Evolutionary conservation across 2,797 vertebrate genomes (phyloP), one percentile per base, ranked within the genome.

Genomic region (Amniataba percoides): DNA sequence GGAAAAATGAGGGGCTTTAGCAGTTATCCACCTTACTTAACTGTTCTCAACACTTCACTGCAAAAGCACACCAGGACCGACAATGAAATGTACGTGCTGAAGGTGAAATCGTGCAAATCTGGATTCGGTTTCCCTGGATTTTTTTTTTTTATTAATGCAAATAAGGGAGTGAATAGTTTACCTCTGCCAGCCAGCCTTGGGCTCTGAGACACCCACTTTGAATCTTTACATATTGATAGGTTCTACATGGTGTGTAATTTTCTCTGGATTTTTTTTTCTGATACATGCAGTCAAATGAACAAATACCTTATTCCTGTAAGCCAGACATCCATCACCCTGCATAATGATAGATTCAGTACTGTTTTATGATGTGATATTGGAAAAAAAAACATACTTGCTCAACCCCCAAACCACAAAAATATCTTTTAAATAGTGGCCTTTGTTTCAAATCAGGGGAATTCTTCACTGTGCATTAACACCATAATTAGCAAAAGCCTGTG

Each of bases 401-500:
- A 45, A 57, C 59, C 39, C 73, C 68, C 7, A 55, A 70, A 58
- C 57, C 71, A 43, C 55, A 69, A 52, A 85, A 68, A 81, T 78
- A 82, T 85, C 78, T 75, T 53, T 55, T 58, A 81, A 83, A 89
- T 83, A 74, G 60, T 64, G 49, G 74, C 69, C 73, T 86, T 88
- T 86, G 75, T 89, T 83, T 73, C 21, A 92, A 92, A 91, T 73
- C 71, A 55, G 70, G 74, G 66, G 74, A 68, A 80, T 84, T 90
- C 79, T 85, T 85, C 80, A 39, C 59, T 58, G 46, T 73, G 84
- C 77, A 83, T 87, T 84, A 78, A 82, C 78, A 69, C 84, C 75
- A 77, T 92, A 91, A 94, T 92, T 90, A 92, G 86, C 73, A 72
- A 80, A 88, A 88, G 84, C 85, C 82, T 13, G 64, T 61, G 81